These are phyloP conservation scores for Drosophila emarginata DNA, from an alignment of 2,888 invertebrate genomes.

Conservation along the genomic window DNA sequence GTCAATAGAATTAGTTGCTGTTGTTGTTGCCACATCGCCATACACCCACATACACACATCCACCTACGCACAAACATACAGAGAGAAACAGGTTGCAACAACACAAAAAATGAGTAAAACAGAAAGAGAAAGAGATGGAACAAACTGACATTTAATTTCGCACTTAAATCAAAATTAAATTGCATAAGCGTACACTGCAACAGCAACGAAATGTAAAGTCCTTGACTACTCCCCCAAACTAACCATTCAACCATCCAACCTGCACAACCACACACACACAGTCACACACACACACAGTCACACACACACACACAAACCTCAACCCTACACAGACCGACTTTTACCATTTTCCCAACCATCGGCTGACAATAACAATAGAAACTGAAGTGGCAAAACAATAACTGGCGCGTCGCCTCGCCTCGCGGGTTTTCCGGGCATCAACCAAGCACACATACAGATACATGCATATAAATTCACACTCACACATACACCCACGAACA, in stretches of 20 bases:
- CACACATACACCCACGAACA: neutral
- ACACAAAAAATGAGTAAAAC: neutral
- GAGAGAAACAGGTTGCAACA: conserved; percentile 33
- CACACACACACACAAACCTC: neutral
- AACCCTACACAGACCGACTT: neutral
- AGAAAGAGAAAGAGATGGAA: neutral
- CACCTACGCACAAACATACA: conserved; percentile 6
- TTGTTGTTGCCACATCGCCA: conserved; percentile 33
- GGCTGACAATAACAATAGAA: conserved; percentile 73
- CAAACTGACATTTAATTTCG: conserved; percentile 56
- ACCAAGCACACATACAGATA: conserved; percentile 41
- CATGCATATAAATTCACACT: conserved; percentile 25
- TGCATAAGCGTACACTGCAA: conserved; percentile 37
- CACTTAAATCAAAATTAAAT: conserved; percentile 76
- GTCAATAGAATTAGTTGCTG: conserved; percentile 77
- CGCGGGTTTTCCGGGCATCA: conserved; percentile 65
- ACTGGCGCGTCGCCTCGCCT: conserved; percentile 68
- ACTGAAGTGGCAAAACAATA: conserved; percentile 77
- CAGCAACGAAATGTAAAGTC: conserved; percentile 57
- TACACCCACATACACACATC: conserved; percentile 27
- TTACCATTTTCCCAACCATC: conserved; percentile 24
- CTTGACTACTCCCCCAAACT: conserved; percentile 45
- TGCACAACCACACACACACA: neutral
- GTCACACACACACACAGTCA: conserved; percentile 6
- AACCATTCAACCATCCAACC: neutral